Conservation (phyloP, 2,113 vertebrate genomes). For the Crotalus horridus region DNA sequence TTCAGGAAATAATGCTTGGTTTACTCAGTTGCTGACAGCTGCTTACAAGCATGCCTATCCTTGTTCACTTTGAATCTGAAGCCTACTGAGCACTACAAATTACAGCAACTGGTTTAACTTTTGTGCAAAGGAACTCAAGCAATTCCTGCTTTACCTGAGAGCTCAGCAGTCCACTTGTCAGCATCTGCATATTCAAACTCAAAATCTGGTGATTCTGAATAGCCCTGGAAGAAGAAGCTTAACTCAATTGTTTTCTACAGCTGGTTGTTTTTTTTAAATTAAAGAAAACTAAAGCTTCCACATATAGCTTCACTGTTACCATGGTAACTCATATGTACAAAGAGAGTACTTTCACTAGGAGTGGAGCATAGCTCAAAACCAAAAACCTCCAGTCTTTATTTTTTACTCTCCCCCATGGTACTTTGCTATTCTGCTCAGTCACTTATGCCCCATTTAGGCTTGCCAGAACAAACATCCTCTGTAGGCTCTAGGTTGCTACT, state of each 20-base stretch:
- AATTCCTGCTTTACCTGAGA: conserved; percentile 79
- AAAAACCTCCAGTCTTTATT: background rate
- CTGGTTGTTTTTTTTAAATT: background rate
- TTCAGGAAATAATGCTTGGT: background rate
- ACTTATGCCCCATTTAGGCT: background rate
- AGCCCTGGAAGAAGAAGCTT: conserved; percentile 71
- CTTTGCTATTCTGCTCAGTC: background rate
- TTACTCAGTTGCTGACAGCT: background rate
- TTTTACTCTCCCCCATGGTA: background rate
- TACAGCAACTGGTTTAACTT: background rate
- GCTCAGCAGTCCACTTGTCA: conserved; percentile 90
- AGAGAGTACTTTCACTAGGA: background rate
- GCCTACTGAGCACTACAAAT: background rate
- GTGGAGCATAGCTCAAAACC: background rate
- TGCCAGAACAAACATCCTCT: background rate
- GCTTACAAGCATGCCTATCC: background rate
- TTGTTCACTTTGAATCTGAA: background rate
- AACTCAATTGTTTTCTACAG: background rate
- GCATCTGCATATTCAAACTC: conserved; percentile 96
- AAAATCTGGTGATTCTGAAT: conserved; percentile 89
- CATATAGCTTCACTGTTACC: background rate
- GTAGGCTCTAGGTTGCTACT: too few relatives aligned
- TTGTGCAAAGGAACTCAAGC: background rate
- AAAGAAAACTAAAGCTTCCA: background rate
- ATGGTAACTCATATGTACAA: background rate